Percentiles rank a stretch among this genome's conserved stretches.
Evolutionary conservation across 2,113 vertebrate genomes (phyloP).

Genomic region (Serinus canaria): DNA sequence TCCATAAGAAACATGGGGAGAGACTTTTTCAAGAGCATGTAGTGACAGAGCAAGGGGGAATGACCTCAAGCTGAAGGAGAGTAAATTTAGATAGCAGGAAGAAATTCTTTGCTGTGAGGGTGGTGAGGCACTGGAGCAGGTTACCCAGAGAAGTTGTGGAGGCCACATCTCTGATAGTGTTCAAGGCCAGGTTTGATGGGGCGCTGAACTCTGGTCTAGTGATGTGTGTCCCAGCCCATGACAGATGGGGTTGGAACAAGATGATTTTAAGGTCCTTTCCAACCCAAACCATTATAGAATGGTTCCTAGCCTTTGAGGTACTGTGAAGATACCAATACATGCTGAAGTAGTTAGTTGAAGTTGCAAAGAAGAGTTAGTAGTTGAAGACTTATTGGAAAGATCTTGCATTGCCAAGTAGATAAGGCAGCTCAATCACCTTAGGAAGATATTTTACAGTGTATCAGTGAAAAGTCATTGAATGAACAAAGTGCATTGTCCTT

Average conservation of each 20-base stretch:
- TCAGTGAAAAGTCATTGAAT: neutral
- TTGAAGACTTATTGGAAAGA: neutral
- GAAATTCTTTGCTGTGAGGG: neutral
- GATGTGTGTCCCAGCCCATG: neutral
- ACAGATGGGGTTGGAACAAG: neutral
- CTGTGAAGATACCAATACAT: neutral
- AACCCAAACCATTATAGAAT: neutral
- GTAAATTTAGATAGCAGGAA: neutral
- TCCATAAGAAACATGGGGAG: neutral
- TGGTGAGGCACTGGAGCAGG: neutral
- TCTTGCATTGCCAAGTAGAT: neutral
- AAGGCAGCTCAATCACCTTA: neutral
- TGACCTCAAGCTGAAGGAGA: neutral
- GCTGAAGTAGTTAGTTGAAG: neutral
- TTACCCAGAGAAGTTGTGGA: neutral
- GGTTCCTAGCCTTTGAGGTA: neutral
- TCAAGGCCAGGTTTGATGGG: neutral
- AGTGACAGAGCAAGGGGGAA: neutral
- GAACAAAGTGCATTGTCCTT: neutral
- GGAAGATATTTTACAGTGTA: neutral
- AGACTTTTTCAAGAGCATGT: neutral
- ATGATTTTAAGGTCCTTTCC: neutral
- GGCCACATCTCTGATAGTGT: neutral
- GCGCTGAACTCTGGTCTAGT: neutral
- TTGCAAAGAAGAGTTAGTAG: neutral